These are phyloP conservation scores for Desmodus rotundus DNA, from an alignment of 2,113 vertebrate genomes.

Conservation along the genomic window DNA sequence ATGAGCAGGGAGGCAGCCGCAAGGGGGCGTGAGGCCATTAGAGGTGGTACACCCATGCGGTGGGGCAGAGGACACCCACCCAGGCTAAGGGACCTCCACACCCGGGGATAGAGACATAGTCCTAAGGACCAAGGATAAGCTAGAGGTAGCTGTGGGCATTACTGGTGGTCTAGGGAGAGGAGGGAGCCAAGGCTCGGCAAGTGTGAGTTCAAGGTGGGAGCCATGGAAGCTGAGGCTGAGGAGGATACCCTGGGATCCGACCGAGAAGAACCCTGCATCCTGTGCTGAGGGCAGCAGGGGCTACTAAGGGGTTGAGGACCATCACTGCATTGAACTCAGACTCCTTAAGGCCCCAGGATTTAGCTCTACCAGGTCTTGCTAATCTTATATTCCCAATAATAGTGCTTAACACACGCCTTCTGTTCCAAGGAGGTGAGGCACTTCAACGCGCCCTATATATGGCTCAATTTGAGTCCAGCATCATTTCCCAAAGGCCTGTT, in stretches of 20 bases:
- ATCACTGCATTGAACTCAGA: not conserved
- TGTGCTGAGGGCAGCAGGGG: not conserved
- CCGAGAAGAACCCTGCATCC: not conserved
- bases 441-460: not conserved
- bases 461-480: not conserved
- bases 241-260: not conserved
- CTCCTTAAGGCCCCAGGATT: not conserved
- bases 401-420: not conserved
- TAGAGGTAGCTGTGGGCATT: accelerated
- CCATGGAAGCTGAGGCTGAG: not conserved
- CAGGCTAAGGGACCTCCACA: not conserved
- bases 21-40: accelerated
- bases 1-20: not conserved
- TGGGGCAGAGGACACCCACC: accelerated
- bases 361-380: not conserved
- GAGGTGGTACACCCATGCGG: no score
- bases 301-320: not conserved
- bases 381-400: not conserved
- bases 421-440: not conserved
- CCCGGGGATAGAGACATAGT: not conserved
- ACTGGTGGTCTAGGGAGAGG: not conserved
- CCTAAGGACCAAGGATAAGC: no score
- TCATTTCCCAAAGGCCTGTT: not conserved
- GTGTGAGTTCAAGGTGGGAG: not conserved
- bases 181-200: not conserved